A percentile compares a stretch with the other conserved stretches of the same genome.
These are phyloP conservation scores for Nyctibius grandis DNA, from an alignment of 2,797 vertebrate species.

Conservation along the genomic window DNA sequence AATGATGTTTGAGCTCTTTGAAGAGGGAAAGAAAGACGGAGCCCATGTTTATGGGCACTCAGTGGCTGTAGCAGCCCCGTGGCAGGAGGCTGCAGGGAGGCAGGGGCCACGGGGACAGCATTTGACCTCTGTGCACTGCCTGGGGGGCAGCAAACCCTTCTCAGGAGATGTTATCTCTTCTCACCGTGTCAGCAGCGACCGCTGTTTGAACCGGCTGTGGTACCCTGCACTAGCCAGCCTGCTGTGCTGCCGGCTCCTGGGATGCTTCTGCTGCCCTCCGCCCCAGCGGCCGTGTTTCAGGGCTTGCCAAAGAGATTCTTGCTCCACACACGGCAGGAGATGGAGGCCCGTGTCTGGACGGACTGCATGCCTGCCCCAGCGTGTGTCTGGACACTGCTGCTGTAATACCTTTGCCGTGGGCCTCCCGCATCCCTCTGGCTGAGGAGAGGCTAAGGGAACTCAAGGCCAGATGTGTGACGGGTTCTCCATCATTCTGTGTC, in stretches of 20 bases:
- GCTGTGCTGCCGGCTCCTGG: accelerated
- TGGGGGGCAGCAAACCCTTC: neutral
- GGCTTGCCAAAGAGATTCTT: neutral
- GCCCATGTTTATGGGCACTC: neutral
- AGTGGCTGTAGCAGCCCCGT: neutral
- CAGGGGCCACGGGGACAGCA: neutral
- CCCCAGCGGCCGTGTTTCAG: neutral
- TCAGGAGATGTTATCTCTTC: neutral
- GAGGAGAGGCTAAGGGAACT: neutral
- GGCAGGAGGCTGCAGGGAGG: neutral
- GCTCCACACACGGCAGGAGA: neutral
- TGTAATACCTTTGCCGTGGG: neutral
- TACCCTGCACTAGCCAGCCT: neutral
- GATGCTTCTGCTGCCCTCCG: neutral
- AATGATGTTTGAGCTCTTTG: conserved; percentile 52
- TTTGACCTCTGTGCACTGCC: neutral
- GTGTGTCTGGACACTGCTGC: neutral
- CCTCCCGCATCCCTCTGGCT: neutral
- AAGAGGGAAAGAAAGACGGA: neutral
- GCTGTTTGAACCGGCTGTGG: neutral
- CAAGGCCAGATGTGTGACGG: neutral
- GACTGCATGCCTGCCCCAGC: neutral
- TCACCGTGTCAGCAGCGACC: neutral
- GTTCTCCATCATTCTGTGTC: neutral
- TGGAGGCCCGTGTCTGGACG: neutral